phyloP scores from a whole-genome alignment of 2,113 vertebrate genomes.

The Myanophis thanlyinensis region DNA sequence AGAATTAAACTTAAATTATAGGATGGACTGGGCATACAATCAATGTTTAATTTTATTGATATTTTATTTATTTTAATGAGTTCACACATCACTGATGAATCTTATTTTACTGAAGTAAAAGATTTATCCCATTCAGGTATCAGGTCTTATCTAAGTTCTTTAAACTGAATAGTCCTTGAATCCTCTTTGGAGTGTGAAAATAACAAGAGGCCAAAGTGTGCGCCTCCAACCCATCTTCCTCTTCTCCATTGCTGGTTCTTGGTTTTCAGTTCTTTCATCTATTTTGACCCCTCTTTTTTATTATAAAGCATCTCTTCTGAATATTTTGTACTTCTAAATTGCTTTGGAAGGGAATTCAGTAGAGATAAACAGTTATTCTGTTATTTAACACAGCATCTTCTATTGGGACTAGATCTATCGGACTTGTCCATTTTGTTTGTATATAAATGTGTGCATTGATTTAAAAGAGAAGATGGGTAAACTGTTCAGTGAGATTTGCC shows the following conservation, averaged over 20 bases:
- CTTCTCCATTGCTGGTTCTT: neutral
- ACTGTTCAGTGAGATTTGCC: neutral
- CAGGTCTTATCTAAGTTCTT: neutral
- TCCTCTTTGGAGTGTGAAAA: neutral
- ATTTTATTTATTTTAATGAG: too few species aligned
- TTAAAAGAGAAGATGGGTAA: neutral
- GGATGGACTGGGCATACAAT: too few species aligned
- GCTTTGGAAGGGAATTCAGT: neutral
- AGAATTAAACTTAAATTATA: too few species aligned
- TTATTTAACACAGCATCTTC: neutral
- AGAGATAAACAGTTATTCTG: neutral
- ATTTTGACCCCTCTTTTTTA: neutral
- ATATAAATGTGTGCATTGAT: neutral
- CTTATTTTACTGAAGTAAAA: neutral
- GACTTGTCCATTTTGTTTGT: neutral
- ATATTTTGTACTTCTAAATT: neutral
- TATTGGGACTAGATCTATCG: neutral
- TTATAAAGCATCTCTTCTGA: neutral
- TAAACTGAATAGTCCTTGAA: neutral
- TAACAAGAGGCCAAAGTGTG: neutral
- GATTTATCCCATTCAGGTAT: neutral
- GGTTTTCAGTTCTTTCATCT: neutral
- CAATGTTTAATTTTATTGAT: too few species aligned
- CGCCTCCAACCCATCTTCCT: neutral
- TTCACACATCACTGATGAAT: too few species aligned